Percentiles rank a stretch among this genome's conserved stretches.
Evolutionary conservation across 2,113 vertebrate species (phyloP).

Genomic region (Shinisaurus crocodilurus): DNA sequence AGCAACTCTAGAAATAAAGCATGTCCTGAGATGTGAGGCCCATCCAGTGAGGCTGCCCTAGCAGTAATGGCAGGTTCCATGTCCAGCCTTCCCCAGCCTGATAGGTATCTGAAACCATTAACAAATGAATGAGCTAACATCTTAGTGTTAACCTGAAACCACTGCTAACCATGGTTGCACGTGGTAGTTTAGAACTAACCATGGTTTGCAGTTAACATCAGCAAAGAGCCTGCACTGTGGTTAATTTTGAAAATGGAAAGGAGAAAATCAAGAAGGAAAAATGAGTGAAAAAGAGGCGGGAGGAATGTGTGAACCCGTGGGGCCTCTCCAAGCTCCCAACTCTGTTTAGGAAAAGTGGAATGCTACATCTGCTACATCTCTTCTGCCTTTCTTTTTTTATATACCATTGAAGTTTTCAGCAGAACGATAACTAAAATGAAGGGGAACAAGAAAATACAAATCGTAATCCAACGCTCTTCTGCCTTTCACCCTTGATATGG

Average conservation of each 20-base stretch:
- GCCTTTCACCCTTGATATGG: not conserved
- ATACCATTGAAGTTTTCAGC: not conserved
- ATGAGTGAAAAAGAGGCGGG: not conserved
- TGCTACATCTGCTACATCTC: not conserved
- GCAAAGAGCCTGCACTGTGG: not conserved
- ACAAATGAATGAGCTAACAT: not conserved
- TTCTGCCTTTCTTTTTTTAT: not conserved
- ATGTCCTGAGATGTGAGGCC: not conserved
- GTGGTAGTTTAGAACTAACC: not conserved
- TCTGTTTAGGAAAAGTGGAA: not conserved
- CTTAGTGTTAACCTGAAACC: not conserved
- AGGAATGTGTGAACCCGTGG: not conserved
- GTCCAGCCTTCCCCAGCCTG: not conserved
- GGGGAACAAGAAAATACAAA: not conserved
- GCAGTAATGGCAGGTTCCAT: not conserved
- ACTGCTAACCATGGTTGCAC: not conserved
- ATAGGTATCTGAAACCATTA: not conserved
- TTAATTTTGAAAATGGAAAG: not conserved
- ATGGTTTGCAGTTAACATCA: not conserved
- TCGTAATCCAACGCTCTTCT: not conserved
- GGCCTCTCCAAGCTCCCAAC: not conserved
- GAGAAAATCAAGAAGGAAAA: not conserved
- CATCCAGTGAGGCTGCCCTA: not conserved
- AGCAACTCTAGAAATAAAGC: slow-evolving; percentile 4
- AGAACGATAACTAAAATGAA: not conserved